Evolutionary conservation across 2,888 invertebrate species (phyloP).

Genomic region (Chironomus riparius): DNA sequence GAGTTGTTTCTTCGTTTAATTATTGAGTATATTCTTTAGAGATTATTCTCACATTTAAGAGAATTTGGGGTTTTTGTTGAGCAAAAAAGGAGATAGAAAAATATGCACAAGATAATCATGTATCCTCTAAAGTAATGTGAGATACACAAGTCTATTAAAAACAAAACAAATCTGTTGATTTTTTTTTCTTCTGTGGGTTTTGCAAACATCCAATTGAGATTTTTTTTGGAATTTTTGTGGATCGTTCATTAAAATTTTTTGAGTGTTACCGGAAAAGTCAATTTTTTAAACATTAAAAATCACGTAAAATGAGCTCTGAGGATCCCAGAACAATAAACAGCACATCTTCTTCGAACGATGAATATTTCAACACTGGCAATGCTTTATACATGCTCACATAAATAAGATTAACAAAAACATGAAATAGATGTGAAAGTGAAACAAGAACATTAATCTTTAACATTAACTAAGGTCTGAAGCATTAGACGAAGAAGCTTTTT

Average conservation of each 20-base stretch:
- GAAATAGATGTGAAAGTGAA: background rate
- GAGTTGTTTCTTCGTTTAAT: conserved; percentile 1
- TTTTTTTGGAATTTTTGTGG: too few relatives aligned
- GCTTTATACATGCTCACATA: background rate
- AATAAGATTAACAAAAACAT: background rate
- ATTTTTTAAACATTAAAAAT: background rate
- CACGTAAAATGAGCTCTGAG: background rate
- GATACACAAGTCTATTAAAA: background rate
- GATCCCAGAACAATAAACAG: background rate
- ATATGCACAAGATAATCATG: background rate
- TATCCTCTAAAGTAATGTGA: background rate
- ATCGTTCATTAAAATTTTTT: too few relatives aligned
- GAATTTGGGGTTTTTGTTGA: background rate
- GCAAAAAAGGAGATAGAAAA: background rate
- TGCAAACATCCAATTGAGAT: background rate
- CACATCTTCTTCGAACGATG: background rate
- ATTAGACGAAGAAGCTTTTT: background rate
- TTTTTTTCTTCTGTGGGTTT: background rate
- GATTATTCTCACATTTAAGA: background rate
- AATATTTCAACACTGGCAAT: background rate
- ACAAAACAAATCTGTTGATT: too few relatives aligned
- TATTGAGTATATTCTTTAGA: conserved; percentile 4
- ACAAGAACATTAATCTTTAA: background rate
- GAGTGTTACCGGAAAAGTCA: too few relatives aligned
- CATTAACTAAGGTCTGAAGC: background rate